Percentiles rank a stretch among this genome's conserved stretches.
These are phyloP conservation scores for Serrognathus titanus DNA, from an alignment of 2,888 invertebrate genomes.

Conservation along the genomic window DNA sequence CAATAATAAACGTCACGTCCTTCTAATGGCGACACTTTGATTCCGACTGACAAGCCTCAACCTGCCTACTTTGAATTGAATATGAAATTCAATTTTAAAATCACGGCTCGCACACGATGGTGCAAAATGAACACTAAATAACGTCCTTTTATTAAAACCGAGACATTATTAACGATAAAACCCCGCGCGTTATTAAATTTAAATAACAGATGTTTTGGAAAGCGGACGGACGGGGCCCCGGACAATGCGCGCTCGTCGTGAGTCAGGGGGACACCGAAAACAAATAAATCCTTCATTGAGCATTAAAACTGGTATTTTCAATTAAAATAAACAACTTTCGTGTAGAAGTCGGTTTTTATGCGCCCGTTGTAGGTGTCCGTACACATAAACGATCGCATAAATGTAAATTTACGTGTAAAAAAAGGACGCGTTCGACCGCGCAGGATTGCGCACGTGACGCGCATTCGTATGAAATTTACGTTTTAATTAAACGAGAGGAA, in stretches of 20 bases:
- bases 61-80: too few relatives aligned
- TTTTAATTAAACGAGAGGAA: too few relatives aligned
- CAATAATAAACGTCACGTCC: too few relatives aligned
- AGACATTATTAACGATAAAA: background rate
- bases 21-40: too few relatives aligned
- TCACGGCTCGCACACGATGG: too few relatives aligned
- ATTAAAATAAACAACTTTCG: conserved; percentile 10
- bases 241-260: background rate
- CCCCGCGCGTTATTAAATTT: background rate
- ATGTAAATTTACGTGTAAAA: background rate
- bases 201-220: background rate
- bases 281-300: conserved; percentile 11
- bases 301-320: conserved; percentile 9
- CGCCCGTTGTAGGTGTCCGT: background rate
- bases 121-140: too few relatives aligned
- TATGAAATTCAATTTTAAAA: too few relatives aligned
- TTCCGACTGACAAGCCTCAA: too few relatives aligned
- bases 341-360: conserved; percentile 1
- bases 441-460: too few relatives aligned
- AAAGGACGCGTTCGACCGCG: too few relatives aligned
- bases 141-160: too few relatives aligned
- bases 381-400: background rate
- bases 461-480: too few relatives aligned
- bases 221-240: background rate
- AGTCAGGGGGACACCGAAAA: background rate